Conservation (phyloP, 1,140 invertebrate genomes). For the Tetramorium alpestre region DNA sequence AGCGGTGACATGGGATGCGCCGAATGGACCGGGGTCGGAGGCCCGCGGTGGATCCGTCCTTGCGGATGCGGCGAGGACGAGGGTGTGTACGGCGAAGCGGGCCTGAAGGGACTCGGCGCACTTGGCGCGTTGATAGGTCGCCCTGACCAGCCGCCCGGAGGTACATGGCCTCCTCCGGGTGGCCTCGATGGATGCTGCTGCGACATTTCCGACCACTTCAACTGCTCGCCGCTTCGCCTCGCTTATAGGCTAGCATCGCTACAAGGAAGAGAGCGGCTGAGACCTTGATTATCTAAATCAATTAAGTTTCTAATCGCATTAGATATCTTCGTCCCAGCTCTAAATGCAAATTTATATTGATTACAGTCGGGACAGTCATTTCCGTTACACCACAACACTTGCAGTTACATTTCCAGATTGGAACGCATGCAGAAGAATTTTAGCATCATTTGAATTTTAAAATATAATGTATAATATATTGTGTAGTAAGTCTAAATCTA, state of each 20-base stretch:
- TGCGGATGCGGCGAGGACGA: conserved; percentile 66
- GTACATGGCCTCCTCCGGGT: conserved; percentile 81
- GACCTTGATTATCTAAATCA: background rate
- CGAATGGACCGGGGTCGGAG: conserved; percentile 75
- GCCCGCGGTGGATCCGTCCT: conserved; percentile 50
- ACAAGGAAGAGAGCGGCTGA: background rate
- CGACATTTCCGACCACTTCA: conserved; percentile 79
- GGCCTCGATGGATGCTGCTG: conserved; percentile 86
- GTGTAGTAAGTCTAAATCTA: too few relatives aligned
- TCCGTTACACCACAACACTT: too few relatives aligned
- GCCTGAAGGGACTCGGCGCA: conserved; percentile 68
- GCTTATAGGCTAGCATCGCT: conserved; percentile 76
- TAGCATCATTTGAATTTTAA: too few relatives aligned
- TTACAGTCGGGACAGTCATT: background rate
- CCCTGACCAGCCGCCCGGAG: conserved; percentile 72
- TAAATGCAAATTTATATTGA: background rate
- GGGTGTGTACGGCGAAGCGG: conserved; percentile 51
- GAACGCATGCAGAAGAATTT: too few relatives aligned
- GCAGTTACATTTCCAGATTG: too few relatives aligned
- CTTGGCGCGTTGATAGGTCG: conserved; percentile 78
- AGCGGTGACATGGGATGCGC: conserved; percentile 78
- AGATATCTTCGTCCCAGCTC: background rate
- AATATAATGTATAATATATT: too few relatives aligned
- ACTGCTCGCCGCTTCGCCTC: conserved; percentile 32
- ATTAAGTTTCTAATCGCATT: background rate